Percentiles rank a stretch among this genome's conserved stretches.
phyloP scores from a whole-genome alignment of 2,888 invertebrate genomes.

The Clivina fossor region DNA sequence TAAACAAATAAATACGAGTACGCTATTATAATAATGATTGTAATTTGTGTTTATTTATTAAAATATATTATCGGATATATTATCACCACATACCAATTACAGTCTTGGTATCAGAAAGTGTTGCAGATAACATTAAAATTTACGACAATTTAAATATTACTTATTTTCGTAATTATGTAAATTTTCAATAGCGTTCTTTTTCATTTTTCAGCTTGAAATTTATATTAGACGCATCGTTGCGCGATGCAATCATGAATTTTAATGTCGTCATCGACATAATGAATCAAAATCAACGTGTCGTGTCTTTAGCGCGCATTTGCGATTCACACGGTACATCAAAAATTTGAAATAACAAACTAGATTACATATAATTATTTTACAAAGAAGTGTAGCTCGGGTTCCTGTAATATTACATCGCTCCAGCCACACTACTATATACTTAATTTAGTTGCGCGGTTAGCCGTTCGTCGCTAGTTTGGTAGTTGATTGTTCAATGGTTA shows the following conservation, averaged over 20 bases:
- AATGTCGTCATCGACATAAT: conserved; percentile 23
- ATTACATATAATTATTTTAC: conserved; percentile 30
- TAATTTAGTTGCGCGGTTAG: background rate
- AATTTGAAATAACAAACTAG: conserved; percentile 32
- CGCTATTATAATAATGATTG: too few species aligned
- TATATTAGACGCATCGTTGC: background rate
- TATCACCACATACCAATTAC: background rate
- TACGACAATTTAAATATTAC: conserved; percentile 17
- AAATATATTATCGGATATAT: too few species aligned
- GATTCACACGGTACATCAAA: conserved; percentile 33
- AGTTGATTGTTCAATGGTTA: conserved; percentile 9
- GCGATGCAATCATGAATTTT: conserved; percentile 26
- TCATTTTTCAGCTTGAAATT: conserved; percentile 6
- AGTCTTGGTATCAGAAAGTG: background rate
- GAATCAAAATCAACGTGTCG: conserved; percentile 27
- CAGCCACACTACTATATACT: conserved; percentile 9
- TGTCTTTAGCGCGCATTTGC: conserved; percentile 26
- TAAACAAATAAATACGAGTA: too few species aligned
- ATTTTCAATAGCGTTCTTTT: conserved; percentile 22
- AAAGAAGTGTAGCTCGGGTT: conserved; percentile 19
- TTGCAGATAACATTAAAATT: conserved; percentile 6
- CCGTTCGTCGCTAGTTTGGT: background rate
- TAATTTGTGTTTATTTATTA: too few species aligned
- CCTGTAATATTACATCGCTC: conserved; percentile 27
- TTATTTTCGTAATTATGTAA: conserved; percentile 29